Base-by-base conservation (phyloP, 2,797 vertebrate genomes). In the Synaphobranchus kaupii region DNA sequence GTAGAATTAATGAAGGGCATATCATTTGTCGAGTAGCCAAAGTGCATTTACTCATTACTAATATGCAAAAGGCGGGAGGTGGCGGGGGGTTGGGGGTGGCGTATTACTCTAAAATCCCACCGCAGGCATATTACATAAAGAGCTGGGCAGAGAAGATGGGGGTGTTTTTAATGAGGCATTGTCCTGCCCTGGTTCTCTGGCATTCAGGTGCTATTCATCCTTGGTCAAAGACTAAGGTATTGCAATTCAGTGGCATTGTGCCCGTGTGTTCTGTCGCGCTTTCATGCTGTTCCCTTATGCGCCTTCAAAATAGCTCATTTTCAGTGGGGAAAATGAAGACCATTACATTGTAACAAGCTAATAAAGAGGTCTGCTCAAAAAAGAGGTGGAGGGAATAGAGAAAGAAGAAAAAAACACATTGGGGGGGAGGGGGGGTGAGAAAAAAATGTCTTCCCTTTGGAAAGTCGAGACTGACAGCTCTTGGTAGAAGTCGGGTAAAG, bases 261-360 rank as follows among this genome's bases (percentile, higher is more conserved):
- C 87, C 80, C 83, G 50, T 71, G 17, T 58, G 88, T 91, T 90
- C 90, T 86, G 86, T 88, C 85, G 66, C 83, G 86, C 94, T 95
- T 95, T 95, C 93, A 93, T 95, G 93, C 94, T 92, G 92, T 93
- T 94, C 90, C 90, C 93, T 91, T 52, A 93, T 91, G 89, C 90
- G 94, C 91, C 93, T 96, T 93, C 94, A 87, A 96, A 96, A 96
- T 97, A 94, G 93, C 95, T 96, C 94, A 92, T 94, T 96, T 96
- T 96, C 94, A 96, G 94, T 95, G 94, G 94, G 91, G 92, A 95
- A 95, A 96, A 97, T 96, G 92, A 95, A 96, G 94, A 94, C 95
- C 95, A 96, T 96, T 96, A 97, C 95, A 92, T 92, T 93, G 94
- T 95, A 95, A 95, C 94, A 96, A 94, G 96, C 95, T 96, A 96